Conservation (phyloP, 1,140 invertebrate genomes). For the Neodiprion lecontei region DNA sequence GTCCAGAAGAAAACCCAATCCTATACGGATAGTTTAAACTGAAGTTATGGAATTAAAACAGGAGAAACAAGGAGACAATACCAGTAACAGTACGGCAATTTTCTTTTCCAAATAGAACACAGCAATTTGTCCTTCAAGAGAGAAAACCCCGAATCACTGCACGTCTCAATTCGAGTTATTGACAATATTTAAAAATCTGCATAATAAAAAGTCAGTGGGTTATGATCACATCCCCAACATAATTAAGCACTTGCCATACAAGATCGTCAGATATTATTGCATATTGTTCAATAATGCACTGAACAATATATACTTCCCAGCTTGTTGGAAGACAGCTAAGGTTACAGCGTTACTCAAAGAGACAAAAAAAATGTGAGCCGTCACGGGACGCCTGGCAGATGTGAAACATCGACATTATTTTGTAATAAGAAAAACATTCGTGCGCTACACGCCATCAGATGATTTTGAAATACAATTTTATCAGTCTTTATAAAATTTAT, state of each 20-base stretch:
- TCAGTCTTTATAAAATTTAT: too few relatives aligned
- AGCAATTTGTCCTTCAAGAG: not conserved
- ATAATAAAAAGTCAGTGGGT: slow-evolving; percentile 10
- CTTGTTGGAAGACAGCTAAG: not conserved
- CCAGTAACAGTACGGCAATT: not conserved
- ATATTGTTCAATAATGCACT: not conserved
- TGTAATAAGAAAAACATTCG: too few relatives aligned
- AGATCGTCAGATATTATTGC: not conserved
- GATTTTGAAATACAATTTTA: too few relatives aligned
- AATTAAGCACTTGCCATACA: not conserved
- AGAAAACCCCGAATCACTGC: not conserved
- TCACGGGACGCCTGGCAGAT: too few relatives aligned
- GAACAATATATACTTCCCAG: not conserved
- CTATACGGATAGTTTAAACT: too few relatives aligned
- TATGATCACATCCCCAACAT: slow-evolving; percentile 18
- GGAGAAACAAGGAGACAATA: not conserved
- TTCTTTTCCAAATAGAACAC: not conserved
- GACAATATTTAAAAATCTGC: not conserved
- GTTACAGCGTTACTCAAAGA: not conserved
- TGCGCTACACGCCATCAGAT: too few relatives aligned
- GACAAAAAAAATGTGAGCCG: too few relatives aligned
- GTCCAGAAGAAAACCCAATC: too few relatives aligned
- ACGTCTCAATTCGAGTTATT: not conserved
- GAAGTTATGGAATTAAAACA: not conserved
- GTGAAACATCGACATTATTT: too few relatives aligned